Conservation (phyloP, 2,113 vertebrate species). For the Sus scrofa region DNA sequence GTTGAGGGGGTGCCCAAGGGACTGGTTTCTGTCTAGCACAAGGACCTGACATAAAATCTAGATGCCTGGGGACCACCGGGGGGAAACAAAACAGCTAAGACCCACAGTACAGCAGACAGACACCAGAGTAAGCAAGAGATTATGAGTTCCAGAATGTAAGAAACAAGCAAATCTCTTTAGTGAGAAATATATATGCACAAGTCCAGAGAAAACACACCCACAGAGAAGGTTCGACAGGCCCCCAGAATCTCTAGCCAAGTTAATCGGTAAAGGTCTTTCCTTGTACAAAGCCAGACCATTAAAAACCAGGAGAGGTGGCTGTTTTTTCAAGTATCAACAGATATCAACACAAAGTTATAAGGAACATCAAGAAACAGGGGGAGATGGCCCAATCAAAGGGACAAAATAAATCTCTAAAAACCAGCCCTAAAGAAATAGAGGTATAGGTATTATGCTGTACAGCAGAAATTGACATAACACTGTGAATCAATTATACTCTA, state of each 20-base stretch:
- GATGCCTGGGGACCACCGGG: background rate
- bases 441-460: background rate
- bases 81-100: background rate
- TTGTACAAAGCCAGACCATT: background rate
- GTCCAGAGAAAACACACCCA: background rate
- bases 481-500: too few relatives aligned
- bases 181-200: background rate
- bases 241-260: background rate
- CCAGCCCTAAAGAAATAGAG: background rate
- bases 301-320: background rate
- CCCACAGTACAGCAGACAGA: background rate
- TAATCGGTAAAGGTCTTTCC: background rate
- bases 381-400: background rate
- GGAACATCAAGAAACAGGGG: background rate
- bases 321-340: background rate
- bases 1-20: background rate
- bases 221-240: background rate
- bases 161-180: conserved; percentile 13
- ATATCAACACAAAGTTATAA: background rate
- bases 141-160: background rate
- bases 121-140: background rate
- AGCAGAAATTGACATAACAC: too few relatives aligned
- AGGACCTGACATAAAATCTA: background rate
- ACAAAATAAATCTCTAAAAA: conserved; percentile 1
- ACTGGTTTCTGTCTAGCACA: conserved; percentile 22